Base-by-base conservation (phyloP, 2,113 vertebrate genomes). In the Mesitornis unicolor region DNA sequence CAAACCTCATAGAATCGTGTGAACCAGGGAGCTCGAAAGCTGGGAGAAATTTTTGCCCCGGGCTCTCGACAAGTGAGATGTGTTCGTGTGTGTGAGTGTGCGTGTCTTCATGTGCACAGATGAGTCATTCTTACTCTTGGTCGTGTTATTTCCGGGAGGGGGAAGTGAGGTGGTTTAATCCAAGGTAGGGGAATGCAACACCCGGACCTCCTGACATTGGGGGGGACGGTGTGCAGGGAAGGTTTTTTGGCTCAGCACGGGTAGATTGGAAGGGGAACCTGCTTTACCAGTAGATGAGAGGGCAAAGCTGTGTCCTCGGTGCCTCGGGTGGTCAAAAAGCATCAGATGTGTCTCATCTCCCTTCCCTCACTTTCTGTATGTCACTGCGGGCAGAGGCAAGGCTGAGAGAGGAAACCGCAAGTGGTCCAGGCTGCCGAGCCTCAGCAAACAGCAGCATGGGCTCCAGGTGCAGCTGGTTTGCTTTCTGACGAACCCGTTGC, bases 121-220 rank as follows among this genome's bases (percentile, higher is more conserved):
- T 96, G 97, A 97, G 91, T 98, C 95, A 95, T 89, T 96, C 61
- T 64, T 76, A 90, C 80, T 93, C 83, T 97, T 91, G 95, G 61
- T 96, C 1, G 1, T 95, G 95, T 93, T 93, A 59, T 97, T 97
- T 97, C 91, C 95, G 94, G 95, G 93, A 89, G 88, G 95, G 80
- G 93, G 81, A 89, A 89, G 65, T 77, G 91, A 77, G 71, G 78
- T 71, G 84, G 93, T 33, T 96, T 95, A 75, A 67, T 94, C 96
- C 76, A 63, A 64, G 76, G 90, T 60, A 81, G 92, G 87, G 82
- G 70, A 89, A 93, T 63, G 77, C 85, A 92, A 50, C 33, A 54
- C 47, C 59, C 51, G 88, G 87, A 77, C 70, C 73, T 82, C n/a
- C 53, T 35, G 16, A 31, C 53, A 45, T 4, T n/a, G n/a, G 4